Percentiles rank a stretch among this genome's conserved stretches.
Conservation (phyloP, 2,888 invertebrate species). For the Nemapogon koenigi region DNA sequence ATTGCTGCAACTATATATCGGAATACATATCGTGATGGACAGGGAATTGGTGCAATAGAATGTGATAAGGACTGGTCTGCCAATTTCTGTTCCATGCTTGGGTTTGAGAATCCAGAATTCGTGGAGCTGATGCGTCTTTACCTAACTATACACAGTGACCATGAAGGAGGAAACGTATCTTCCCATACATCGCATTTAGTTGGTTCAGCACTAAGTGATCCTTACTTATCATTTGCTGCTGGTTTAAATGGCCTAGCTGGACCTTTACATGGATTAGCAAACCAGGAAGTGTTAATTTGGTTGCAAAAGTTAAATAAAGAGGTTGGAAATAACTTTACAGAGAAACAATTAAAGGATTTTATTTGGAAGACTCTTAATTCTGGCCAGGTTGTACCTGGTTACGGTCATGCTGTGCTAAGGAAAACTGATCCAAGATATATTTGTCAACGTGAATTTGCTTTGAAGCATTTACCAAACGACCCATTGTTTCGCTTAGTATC, state of each 20-base stretch:
- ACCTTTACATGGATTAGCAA: slow-evolving; percentile 94
- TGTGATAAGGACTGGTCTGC: slow-evolving; percentile 82
- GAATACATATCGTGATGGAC: slow-evolving; percentile 72
- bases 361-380: slow-evolving; percentile 96
- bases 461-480: slow-evolving; percentile 85
- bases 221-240: slow-evolving; percentile 90
- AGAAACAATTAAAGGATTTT: slow-evolving; percentile 93
- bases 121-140: slow-evolving; percentile 86
- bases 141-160: slow-evolving; percentile 77
- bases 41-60: slow-evolving; percentile 80
- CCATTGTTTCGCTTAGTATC: slow-evolving; percentile 80
- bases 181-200: slow-evolving; percentile 95
- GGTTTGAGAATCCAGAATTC: slow-evolving; percentile 75
- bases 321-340: slow-evolving; percentile 84
- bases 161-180: slow-evolving; percentile 96
- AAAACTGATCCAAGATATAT: slow-evolving; percentile 90
- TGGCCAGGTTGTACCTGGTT: slow-evolving; percentile 96
- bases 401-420: slow-evolving; percentile 94
- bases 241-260: slow-evolving; percentile 95
- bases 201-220: slow-evolving; percentile 92
- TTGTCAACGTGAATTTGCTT: slow-evolving; percentile 86
- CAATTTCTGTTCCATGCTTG: slow-evolving; percentile 84
- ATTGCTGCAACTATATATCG: slow-evolving; percentile 87
- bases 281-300: slow-evolving; percentile 96
- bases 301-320: slow-evolving; percentile 86